Conservation (phyloP, 2,113 vertebrate genomes). For the Scomber japonicus region DNA sequence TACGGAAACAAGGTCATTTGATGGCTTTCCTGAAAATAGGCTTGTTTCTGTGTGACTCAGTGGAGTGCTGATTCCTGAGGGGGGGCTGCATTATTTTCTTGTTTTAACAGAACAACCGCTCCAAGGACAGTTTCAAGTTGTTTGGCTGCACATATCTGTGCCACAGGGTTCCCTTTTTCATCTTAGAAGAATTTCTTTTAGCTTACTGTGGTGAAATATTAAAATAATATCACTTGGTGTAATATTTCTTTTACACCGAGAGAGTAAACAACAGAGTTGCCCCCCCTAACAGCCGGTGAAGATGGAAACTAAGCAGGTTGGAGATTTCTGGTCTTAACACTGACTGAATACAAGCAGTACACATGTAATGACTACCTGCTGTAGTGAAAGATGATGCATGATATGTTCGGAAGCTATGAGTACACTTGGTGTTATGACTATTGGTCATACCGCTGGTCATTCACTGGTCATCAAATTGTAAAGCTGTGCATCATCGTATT, state of each 20-base stretch:
- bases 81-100: constrained; percentile 25
- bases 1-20: constrained; percentile 54
- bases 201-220: constrained; percentile 26
- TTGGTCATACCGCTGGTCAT: constrained; percentile 33
- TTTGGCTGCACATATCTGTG: constrained; percentile 17
- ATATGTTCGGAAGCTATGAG: not conserved
- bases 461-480: constrained; percentile 40
- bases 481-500: constrained; percentile 47
- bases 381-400: constrained; percentile 1
- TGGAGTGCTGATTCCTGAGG: constrained; percentile 31
- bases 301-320: not conserved
- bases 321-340: constrained; percentile 19
- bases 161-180: constrained; percentile 3
- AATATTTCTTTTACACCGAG: not conserved
- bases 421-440: not conserved
- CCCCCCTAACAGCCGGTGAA: not conserved
- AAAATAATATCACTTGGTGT: constrained; percentile 5
- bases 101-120: constrained; percentile 40
- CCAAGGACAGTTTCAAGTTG: constrained; percentile 21
- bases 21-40: constrained; percentile 44
- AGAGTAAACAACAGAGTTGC: constrained; percentile 1
- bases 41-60: constrained; percentile 39
- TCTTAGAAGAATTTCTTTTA: constrained; percentile 35
- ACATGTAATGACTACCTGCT: constrained; percentile 1
- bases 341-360: constrained; percentile 1